Evolutionary conservation across 2,888 invertebrate genomes (phyloP), one percentile per base, ranked within the genome.

Genomic region (Marronus borbonicus): DNA sequence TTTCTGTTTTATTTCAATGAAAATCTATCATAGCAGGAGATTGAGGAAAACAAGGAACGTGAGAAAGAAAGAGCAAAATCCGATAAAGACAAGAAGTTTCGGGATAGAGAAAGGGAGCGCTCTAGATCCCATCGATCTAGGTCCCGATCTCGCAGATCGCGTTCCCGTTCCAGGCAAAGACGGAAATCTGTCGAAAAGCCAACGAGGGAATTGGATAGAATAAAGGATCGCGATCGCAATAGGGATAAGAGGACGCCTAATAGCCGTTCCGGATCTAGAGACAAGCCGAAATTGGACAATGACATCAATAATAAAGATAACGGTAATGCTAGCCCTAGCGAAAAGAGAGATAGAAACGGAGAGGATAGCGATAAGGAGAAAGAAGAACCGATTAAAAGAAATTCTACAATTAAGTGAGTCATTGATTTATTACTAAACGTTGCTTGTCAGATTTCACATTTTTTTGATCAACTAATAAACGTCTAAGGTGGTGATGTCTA

Each of bases 81-180:
- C 14, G 85, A 88, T 58, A 87, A 87, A 87, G 89, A 85, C 87
- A 90, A 83, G 89, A 91, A 86, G 85, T 87, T 90, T 87, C 85
- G 89, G 89, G 83, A 90, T 89, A 83, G 87, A 84, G 86, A 88
- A 88, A 87, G 88, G 68, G 83, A 84, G 44, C 81, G 86, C 70
- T 87, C 85, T 28, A 83, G 85, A 64, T 86, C 86, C 20, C 81
- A 85, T 69, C 84, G 87, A 74, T 80, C 82, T 52, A 81, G 85
- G 78, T 85, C 85, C 24, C 80, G 85, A 76, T 84, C 84, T 4
- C 75, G 79, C 17, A 74, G 86, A 76, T 86, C 88, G 10, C 81
- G 88, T 70, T 84, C 85, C 14, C 80, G 84, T 65, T 86, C 86
- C 14, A 76, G 84, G 10, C 82, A 82, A 62, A 77, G 84, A 20